Conservation (phyloP, 2,888 invertebrate species). For the Trissolcus brochymenae region DNA sequence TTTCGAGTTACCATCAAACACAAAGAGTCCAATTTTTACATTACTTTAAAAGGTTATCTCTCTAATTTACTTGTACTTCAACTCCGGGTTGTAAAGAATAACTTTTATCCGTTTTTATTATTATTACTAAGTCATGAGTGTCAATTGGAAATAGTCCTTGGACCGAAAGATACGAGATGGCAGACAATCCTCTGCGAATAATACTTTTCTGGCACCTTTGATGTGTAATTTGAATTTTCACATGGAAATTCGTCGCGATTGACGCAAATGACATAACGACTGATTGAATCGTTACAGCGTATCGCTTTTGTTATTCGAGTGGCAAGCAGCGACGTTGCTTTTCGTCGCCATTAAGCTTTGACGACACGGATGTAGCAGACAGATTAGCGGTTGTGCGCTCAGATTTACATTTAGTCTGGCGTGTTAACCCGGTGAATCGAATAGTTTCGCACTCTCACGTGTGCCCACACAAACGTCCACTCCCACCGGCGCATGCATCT, state of each 20-base stretch:
- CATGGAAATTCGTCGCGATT: no score
- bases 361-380: constrained; percentile 74
- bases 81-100: neutral
- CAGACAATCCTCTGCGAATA: no score
- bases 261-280: no score
- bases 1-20: neutral
- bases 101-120: constrained; percentile 9
- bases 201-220: no score
- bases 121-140: constrained; percentile 9
- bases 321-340: constrained; percentile 16
- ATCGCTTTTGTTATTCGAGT: constrained; percentile 14
- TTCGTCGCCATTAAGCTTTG: constrained; percentile 68
- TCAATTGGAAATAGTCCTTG: constrained; percentile 11
- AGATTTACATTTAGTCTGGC: constrained; percentile 73
- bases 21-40: constrained; percentile 2
- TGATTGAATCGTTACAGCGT: constrained; percentile 1
- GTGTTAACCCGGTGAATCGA: constrained; percentile 55
- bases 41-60: constrained; percentile 7
- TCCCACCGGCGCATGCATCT: constrained; percentile 1
- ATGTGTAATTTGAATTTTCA: no score
- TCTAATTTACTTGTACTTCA: constrained; percentile 6
- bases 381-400: constrained; percentile 70
- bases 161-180: neutral
- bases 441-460: constrained; percentile 52
- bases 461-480: constrained; percentile 30